Conservation (phyloP, 2,797 vertebrate species). For the Psittacula derbiana region DNA sequence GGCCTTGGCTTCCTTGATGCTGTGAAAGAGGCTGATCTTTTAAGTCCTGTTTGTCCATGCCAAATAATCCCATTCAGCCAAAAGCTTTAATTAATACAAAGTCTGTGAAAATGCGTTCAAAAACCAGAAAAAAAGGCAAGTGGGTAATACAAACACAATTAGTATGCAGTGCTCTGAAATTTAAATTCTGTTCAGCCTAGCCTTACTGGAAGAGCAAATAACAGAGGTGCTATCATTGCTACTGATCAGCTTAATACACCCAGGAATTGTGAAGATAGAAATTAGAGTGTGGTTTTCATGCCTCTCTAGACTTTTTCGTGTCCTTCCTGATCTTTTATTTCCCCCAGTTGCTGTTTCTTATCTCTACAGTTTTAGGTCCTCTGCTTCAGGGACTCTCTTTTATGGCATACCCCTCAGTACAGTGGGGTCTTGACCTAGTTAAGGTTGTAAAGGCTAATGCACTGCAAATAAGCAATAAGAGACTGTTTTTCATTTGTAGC, state of each 20-base stretch:
- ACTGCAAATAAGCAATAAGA: neutral
- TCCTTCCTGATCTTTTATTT: neutral
- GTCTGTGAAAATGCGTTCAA: neutral
- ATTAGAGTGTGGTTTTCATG: slow-evolving; percentile 2
- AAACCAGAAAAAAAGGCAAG: neutral
- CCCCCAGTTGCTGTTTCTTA: neutral
- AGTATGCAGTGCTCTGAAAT: slow-evolving; percentile 32
- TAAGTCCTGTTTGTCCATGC: neutral
- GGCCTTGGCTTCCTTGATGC: neutral
- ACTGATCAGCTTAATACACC: slow-evolving; percentile 34
- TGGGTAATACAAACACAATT: slow-evolving; percentile 24
- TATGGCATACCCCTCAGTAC: neutral
- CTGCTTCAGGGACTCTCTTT: neutral
- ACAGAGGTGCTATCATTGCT: slow-evolving; percentile 44
- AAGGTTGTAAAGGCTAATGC: neutral
- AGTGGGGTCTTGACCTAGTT: neutral
- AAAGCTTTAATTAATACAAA: slow-evolving; percentile 23
- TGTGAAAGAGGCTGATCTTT: neutral
- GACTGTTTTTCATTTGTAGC: neutral
- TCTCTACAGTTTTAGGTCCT: neutral
- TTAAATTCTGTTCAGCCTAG: slow-evolving; percentile 27
- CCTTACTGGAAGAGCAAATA: slow-evolving; percentile 35
- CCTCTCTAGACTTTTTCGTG: neutral
- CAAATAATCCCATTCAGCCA: neutral
- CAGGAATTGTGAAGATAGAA: slow-evolving; percentile 20